These are phyloP conservation scores for Leptocoma aspasia DNA, from an alignment of 2,113 vertebrate genomes.

Conservation along the genomic window DNA sequence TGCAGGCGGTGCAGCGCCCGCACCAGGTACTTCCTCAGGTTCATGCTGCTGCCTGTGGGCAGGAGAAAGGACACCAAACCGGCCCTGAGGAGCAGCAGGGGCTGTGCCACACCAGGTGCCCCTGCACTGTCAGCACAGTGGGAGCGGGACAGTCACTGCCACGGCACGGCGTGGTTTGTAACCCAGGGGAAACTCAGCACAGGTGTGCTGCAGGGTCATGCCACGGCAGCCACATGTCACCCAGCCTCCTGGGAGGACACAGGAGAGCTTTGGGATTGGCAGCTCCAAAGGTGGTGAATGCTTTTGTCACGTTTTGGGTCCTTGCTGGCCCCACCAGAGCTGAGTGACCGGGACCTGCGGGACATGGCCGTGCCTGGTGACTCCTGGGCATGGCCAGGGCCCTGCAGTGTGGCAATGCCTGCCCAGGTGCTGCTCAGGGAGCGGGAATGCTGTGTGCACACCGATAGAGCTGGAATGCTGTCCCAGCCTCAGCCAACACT, in stretches of 20 bases:
- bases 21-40: slow-evolving; percentile 68
- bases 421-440: background rate
- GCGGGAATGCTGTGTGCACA: background rate
- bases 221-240: rapidly evolving
- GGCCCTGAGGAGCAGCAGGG: background rate
- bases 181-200: background rate
- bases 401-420: background rate
- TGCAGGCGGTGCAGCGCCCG: slow-evolving; percentile 77
- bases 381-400: rapidly evolving
- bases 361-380: rapidly evolving
- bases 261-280: background rate
- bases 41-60: slow-evolving; percentile 46
- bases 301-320: background rate
- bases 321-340: background rate
- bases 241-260: background rate
- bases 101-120: rapidly evolving
- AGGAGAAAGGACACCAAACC: rapidly evolving
- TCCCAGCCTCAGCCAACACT: background rate
- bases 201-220: background rate
- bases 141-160: rapidly evolving
- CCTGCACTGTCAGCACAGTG: rapidly evolving
- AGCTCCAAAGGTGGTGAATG: rapidly evolving
- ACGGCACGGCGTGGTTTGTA: rapidly evolving
- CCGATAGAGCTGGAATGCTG: rapidly evolving
- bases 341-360: background rate